A percentile compares a stretch with the other conserved stretches of the same genome.
These are phyloP conservation scores for Hapalemur alaotrensis DNA, from an alignment of 2,797 vertebrate genomes.

Conservation along the genomic window DNA sequence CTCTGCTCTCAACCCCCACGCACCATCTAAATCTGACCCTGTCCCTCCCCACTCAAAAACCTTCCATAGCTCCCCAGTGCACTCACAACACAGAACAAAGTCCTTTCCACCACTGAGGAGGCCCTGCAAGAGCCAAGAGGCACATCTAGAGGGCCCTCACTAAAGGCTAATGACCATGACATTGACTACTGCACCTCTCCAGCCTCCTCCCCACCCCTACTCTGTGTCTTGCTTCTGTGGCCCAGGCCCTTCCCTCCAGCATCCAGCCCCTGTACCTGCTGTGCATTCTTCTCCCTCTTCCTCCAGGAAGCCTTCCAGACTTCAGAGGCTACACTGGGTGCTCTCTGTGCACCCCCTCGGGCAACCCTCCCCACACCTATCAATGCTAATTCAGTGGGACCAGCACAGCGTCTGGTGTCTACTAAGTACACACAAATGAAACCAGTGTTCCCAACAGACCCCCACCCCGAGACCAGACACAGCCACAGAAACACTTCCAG, in stretches of 20 bases:
- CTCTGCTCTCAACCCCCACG: background rate
- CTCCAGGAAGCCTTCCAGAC: background rate
- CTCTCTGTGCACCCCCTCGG: background rate
- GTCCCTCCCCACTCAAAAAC: background rate
- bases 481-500: background rate
- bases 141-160: background rate
- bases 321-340: background rate
- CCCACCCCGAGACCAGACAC: background rate
- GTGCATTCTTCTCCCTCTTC: background rate
- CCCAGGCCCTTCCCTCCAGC: background rate
- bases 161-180: background rate
- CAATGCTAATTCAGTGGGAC: background rate
- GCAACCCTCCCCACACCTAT: background rate
- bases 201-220: background rate
- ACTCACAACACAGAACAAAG: background rate
- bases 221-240: background rate
- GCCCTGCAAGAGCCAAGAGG: background rate
- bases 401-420: background rate
- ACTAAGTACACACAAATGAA: background rate
- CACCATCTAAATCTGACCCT: background rate
- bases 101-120: background rate
- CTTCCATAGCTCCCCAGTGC: background rate
- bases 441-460: background rate
- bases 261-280: background rate
- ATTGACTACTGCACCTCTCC: no score